Base-by-base conservation (phyloP, 2,888 invertebrate species). In the Callimorpha dominula region DNA sequence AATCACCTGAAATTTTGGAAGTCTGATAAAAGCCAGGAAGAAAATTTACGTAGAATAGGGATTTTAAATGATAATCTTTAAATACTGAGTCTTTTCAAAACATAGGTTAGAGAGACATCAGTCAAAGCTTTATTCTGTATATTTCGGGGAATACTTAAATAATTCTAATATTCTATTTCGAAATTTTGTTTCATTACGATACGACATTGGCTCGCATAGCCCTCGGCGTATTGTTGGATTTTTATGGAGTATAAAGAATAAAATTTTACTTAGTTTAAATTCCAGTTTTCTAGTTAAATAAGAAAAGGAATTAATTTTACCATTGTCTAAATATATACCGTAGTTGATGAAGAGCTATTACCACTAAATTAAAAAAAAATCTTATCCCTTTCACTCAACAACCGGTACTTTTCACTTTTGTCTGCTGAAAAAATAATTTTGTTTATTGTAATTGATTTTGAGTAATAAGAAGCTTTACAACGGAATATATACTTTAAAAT, bases 321-420 rank as follows among this genome's bases (percentile, higher is more conserved):
- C 11, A 50, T 66, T 60, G 54, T 71, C 12, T 64, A 72, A 72
- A 72, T 68, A 72, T 72, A 67, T 68, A 46, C 52, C 52, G 0
- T 11, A 42, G 40, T 54, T 49, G 57, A 68, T 72, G 54, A 68
- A 57, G 40, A 42, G 71, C 20, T 63, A 63, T 67, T 65, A 31
- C 65, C 49, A 65, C 54, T 62, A 43, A 71, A 66, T 66, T 9
- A 46, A 46, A 46, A 46, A 17, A 43, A 71, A 42, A 65, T 14
- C n/a, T 57, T 60, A 0, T 49, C 42, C 60, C 49, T 49, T 15
- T 66, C 65, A 60, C 49, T 57, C 40, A 20, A 42, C 8, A 66
- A n/a, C 5, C 14, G n/a, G 9, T n/a, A 42, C 40, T 71, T 63
- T 64, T 3, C 31, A 43, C 5, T 15, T 65, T 40, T 70, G 42